Conservation (phyloP, 2,113 vertebrate genomes). For the Hippoglossus stenolepis region DNA sequence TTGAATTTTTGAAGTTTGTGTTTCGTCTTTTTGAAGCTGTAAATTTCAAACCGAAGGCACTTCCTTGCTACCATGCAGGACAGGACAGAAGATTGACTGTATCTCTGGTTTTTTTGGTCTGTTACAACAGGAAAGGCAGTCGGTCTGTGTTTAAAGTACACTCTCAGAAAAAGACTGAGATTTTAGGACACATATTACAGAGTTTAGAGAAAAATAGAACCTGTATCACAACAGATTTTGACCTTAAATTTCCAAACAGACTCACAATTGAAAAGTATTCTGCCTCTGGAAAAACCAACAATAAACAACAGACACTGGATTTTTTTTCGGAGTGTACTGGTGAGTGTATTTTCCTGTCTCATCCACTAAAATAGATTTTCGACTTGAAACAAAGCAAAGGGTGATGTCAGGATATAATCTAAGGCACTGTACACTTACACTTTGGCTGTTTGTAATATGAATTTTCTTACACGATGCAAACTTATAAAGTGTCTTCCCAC, state of each 20-base stretch:
- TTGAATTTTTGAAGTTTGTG: constrained; percentile 79
- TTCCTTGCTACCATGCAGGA: constrained; percentile 95
- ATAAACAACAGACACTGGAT: constrained; percentile 14
- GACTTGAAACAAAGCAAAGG: constrained; percentile 39
- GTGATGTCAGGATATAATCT: constrained; percentile 81
- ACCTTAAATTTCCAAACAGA: constrained; percentile 9
- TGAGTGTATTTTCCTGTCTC: constrained; percentile 47
- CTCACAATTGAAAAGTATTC: constrained; percentile 24
- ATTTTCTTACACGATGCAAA: constrained; percentile 86
- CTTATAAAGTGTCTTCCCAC: constrained; percentile 84
- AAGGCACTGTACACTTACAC: constrained; percentile 99
- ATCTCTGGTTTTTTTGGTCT: constrained; percentile 88
- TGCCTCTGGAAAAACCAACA: constrained; percentile 39
- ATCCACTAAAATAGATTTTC: constrained; percentile 39
- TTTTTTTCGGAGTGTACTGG: constrained; percentile 48
- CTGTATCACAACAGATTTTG: constrained; percentile 22
- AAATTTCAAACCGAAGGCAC: constrained; percentile 97
- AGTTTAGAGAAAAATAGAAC: constrained; percentile 42
- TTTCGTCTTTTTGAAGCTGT: constrained; percentile 91
- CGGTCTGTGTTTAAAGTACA: constrained; percentile 61
- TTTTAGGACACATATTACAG: constrained; percentile 35
- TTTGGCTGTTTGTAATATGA: constrained; percentile 97
- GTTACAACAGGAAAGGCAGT: constrained; percentile 89
- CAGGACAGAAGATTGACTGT: constrained; percentile 87
- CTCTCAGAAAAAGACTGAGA: constrained; percentile 48